These are phyloP conservation scores for Stegostoma tigrinum DNA, from an alignment of 2,113 vertebrate genomes.

Conservation along the genomic window DNA sequence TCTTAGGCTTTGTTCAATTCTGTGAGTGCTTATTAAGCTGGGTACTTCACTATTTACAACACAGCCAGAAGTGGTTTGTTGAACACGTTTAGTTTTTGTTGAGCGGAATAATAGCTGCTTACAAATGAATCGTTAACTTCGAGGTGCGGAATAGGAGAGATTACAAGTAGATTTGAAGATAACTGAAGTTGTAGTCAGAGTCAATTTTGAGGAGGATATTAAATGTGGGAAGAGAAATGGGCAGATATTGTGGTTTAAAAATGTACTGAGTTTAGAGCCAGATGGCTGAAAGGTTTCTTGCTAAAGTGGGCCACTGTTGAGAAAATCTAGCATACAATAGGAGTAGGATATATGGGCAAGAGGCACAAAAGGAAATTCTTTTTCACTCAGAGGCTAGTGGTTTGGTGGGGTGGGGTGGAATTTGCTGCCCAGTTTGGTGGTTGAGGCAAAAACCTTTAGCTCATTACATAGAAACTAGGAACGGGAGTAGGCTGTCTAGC, in stretches of 20 bases:
- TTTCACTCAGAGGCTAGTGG: too few relatives aligned
- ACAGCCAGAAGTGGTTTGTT: not conserved
- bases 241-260: not conserved
- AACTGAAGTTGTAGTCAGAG: not conserved
- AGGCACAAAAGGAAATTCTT: too few relatives aligned
- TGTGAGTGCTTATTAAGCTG: not conserved
- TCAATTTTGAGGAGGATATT: not conserved
- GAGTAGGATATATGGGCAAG: not conserved
- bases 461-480: too few relatives aligned
- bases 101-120: not conserved
- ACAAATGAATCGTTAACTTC: not conserved
- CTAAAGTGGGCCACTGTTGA: not conserved
- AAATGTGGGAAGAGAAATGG: not conserved
- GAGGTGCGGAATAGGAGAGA: not conserved
- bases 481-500: too few relatives aligned
- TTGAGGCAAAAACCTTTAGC: too few relatives aligned
- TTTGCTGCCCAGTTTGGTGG: too few relatives aligned
- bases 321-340: not conserved
- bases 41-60: not conserved
- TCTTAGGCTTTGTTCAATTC: not conserved
- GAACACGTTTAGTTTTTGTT: not conserved
- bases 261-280: not conserved
- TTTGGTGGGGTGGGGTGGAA: too few relatives aligned
- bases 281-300: not conserved
- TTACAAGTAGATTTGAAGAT: not conserved